Base-by-base conservation (phyloP, 1,140 invertebrate genomes). In the Caerostris darwini region DNA sequence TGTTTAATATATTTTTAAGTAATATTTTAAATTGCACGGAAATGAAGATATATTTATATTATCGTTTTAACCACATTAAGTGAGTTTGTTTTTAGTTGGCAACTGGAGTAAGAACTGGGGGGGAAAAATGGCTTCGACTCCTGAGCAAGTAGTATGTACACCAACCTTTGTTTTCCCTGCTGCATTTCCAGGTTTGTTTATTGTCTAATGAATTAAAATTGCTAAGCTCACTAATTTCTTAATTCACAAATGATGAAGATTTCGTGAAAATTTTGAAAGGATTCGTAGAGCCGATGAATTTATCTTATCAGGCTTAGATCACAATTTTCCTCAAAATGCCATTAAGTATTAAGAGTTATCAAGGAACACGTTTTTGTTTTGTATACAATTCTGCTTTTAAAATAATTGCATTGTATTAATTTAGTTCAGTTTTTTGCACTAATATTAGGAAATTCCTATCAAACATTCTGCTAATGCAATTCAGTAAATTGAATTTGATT, bases 111-210 rank as follows among this genome's bases (percentile, higher is more conserved):
- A 10, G n/a, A 83, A 94, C 61, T 64, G 93, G 93, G 93, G 93
- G 93, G 93, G 82, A 91, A 94, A 94, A 94, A 94, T 94, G 94
- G 94, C 94, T 94, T 94, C 94, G 34, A 94, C 94, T 93, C 92
- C 94, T 61, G 94, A 95, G 82, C 94, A 95, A 92, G 94, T 95
- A 19, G 94, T 95, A 56, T 95, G 94, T 88, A 95, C 94, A 54
- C 94, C 94, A 67, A 94, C 94, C 77, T 95, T 95, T 94, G 94
- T 95, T 71, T 95, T 95, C 94, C 94, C 94, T 64, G 93, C 94
- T n/a, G 94, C 94, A 57, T 95, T 95, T 94, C 94, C 94, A 89
- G 94, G 94, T 95, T 90, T 86, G 93, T 92, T 82, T 93, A 83
- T 94, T 93, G 67, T 64, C 53, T 19, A 6, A 50, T 77, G 14